Conservation (phyloP, 2,113 vertebrate genomes). For the Aptenodytes patagonicus region DNA sequence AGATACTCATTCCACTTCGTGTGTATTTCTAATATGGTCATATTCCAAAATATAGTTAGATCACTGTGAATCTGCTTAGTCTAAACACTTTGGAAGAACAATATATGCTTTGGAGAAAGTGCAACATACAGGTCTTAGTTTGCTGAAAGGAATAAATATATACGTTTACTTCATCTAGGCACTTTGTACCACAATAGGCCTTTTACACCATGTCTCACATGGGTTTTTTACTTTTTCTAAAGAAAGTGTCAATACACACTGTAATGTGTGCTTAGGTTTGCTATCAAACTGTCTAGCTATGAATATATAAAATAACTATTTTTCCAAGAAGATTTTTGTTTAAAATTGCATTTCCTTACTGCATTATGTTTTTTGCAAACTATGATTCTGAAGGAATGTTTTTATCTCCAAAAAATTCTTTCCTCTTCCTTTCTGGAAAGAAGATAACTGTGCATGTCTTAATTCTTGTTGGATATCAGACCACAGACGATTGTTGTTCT, state of each 20-base stretch:
- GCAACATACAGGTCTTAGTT: not conserved
- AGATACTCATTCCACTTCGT: not conserved
- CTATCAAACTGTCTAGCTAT: not conserved
- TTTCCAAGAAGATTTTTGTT: constrained; percentile 21
- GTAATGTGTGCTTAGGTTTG: not conserved
- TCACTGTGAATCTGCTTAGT: not conserved
- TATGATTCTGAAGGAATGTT: not conserved
- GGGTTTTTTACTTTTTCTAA: not conserved
- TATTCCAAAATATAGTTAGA: not conserved
- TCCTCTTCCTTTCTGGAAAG: not conserved
- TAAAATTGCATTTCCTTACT: constrained; percentile 21
- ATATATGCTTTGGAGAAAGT: not conserved
- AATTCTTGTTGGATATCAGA: not conserved
- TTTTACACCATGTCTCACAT: not conserved
- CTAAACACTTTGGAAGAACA: not conserved
- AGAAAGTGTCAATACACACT: constrained; percentile 5
- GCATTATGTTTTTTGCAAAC: not conserved
- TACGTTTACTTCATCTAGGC: constrained; percentile 25
- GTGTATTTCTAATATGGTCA: not conserved
- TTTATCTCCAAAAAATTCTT: not conserved
- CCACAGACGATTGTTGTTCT: not conserved
- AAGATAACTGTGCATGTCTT: constrained; percentile 16
- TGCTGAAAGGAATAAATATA: not conserved
- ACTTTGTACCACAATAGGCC: constrained; percentile 29
- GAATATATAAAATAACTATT: not conserved